Base-by-base conservation (phyloP, 2,888 invertebrate genomes). In the Conomelus anceps region DNA sequence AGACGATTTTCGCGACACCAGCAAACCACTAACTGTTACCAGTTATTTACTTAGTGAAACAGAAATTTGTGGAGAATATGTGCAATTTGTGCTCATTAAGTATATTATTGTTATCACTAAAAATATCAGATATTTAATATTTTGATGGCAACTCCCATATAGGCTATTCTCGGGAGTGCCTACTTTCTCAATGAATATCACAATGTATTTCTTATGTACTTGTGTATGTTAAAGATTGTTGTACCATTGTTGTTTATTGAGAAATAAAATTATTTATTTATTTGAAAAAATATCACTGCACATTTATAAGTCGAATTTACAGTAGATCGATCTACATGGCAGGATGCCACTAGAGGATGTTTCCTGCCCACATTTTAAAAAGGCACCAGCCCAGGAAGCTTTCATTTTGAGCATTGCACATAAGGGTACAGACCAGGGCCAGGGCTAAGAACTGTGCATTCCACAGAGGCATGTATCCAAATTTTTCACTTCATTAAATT, bases 261-360 rank as follows among this genome's bases (percentile, higher is more conserved):
- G n/a, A n/a, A n/a, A n/a, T n/a, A n/a, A n/a, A n/a, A n/a, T n/a
- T n/a, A n/a, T n/a, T n/a, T n/a, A n/a, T n/a, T n/a, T n/a, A n/a
- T n/a, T n/a, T n/a, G n/a, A 63, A 63, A 20, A n/a, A 6, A n/a
- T n/a, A 63, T n/a, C 63, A n/a, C 20, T 63, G n/a, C 63, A 63
- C 63, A 63, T 63, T 63, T 6, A 63, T 63, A 63, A n/a, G 63
- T n/a, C 1, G 63, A 63, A 63, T 63, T 63, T 63, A 20, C n/a
- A 63, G 63, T 63, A 63, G 63, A 63, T 63, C 63, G 63, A 63
- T 63, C n/a, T 11, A 17, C 34, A 34, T 34, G 11, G 34, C 34
- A 34, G 86, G 86, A 86, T 86, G 86, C 86, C 86, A 86, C 24
- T 86, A 86, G 24, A 86, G 86, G 86, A 86, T 29, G 24, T 86